Base-by-base conservation (phyloP, 2,888 invertebrate species). In the Cheilosia vernalis region DNA sequence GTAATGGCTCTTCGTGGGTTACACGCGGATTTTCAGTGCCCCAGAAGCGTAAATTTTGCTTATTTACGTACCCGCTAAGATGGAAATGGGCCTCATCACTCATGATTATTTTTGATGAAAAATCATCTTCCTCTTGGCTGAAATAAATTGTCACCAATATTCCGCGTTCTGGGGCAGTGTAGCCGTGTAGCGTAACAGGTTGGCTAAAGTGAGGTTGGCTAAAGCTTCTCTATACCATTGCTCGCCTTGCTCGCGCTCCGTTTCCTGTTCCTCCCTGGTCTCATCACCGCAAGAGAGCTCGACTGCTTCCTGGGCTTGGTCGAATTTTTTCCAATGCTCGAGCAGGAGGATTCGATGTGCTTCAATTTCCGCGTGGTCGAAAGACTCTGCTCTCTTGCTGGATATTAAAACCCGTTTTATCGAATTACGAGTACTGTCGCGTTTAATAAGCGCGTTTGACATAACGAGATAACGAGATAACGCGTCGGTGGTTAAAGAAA, bases 171-270 rank as follows among this genome's bases (percentile, higher is more conserved):
- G n/a, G n/a, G n/a, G n/a, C n/a, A n/a, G n/a, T n/a, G n/a, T n/a
- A n/a, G n/a, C n/a, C n/a, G n/a, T n/a, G n/a, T n/a, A n/a, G n/a
- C n/a, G n/a, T n/a, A n/a, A n/a, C n/a, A n/a, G n/a, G n/a, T n/a
- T 61, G 6, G 63, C 44, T 2, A 44, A 44, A 37, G 24, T 69
- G 5, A 56, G 21, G 15, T 69, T 58, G 10, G 69, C 13, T 2
- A 49, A 17, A 1, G 72, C 51, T 49, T 51, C 27, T 4, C 72
- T 37, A 17, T 70, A 82, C 81, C 77, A 82, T 4, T 42, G 19
- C 24, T 81, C 81, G 9, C 74, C 81, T 24, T 82, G 72, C 24
- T 55, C 40, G 15, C 76, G 56, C 9, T 69, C 74, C 2, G 37
- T 13, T 42, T 69, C 56, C 9, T 53, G 19, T 21, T 51, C 55